A percentile compares a stretch with the other conserved stretches of the same genome.
These are phyloP conservation scores for Microplitis deprimator DNA, from an alignment of 2,888 invertebrate genomes.

Conservation along the genomic window DNA sequence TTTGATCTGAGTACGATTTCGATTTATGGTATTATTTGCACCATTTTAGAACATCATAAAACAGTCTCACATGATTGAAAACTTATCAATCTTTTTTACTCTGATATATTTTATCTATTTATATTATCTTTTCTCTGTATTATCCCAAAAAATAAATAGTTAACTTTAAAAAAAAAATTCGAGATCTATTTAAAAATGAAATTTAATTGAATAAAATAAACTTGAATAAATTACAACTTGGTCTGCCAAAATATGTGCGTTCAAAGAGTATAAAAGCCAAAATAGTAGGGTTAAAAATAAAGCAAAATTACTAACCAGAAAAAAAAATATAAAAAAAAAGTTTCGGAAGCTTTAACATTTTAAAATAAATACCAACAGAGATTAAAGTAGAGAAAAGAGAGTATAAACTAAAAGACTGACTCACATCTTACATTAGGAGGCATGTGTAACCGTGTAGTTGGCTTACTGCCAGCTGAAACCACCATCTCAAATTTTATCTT, in stretches of 20 bases:
- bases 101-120: too few relatives aligned
- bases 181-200: not conserved
- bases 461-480: not conserved
- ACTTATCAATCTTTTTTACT: too few relatives aligned
- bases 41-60: too few relatives aligned
- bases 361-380: conserved; percentile 19
- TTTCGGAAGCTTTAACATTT: not conserved
- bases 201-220: not conserved
- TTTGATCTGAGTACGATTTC: too few relatives aligned
- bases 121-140: too few relatives aligned
- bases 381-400: conserved; percentile 5
- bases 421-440: conserved; percentile 8
- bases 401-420: conserved; percentile 9
- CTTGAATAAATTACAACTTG: not conserved
- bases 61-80: too few relatives aligned
- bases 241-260: not conserved
- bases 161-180: not conserved
- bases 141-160: not conserved
- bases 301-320: not conserved
- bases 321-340: not conserved
- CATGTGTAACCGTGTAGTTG: conserved; percentile 4
- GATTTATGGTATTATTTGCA: too few relatives aligned
- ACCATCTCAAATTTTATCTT: conserved; percentile 1
- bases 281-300: conserved; percentile 9
- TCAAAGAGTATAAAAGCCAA: conserved; percentile 7